Base-by-base conservation (phyloP, 2,113 vertebrate species). In the Dermatemys mawii region DNA sequence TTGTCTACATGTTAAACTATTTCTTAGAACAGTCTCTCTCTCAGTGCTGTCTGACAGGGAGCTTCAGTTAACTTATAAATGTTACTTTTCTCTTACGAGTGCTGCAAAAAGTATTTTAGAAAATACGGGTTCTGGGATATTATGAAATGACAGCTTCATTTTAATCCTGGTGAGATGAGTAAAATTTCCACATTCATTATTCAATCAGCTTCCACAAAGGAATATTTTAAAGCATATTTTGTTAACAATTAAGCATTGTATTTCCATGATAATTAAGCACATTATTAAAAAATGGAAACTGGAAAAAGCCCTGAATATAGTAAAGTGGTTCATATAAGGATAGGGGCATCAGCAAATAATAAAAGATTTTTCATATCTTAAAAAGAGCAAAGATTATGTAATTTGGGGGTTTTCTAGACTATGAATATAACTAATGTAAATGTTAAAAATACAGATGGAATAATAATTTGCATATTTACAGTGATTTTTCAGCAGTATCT, bases 401-500 rank as follows among this genome's bases (percentile, higher is more conserved):
- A 35, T 22, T n/a, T 35, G 17, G 32, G 32, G n/a, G 51, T 50
- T 41, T 63, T 80, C 38, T 57, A 21, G 10, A 1, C n/a, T 46
- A 19, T 14, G 5, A 8, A 29, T 44, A 2, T 16, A 7, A 21
- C 41, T 24, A 2, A 79, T 1, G 70, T 4, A 19, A 46, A 51
- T 0, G 16, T 35, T 21, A 55, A 48, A 19, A 89, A 51, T 27
- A 70, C 16, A 54, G 60, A 44, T 1, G 6, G 13, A 84, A 29
- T 6, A 87, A 60, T 10, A 63, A 27, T 38, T 48, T 16, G 10
- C 13, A 9, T n/a, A 83, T 53, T 48, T 38, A 57, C 67, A 67
- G 0, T 0, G 6, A 50, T 4, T 27, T 93, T 53, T 55, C 32
- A 1, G 1, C 48, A 51, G 78, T 89, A 38, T 0, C 2, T 44